phyloP scores from a whole-genome alignment of 2,888 invertebrate species.

The Pycnomerus fuliginosus region DNA sequence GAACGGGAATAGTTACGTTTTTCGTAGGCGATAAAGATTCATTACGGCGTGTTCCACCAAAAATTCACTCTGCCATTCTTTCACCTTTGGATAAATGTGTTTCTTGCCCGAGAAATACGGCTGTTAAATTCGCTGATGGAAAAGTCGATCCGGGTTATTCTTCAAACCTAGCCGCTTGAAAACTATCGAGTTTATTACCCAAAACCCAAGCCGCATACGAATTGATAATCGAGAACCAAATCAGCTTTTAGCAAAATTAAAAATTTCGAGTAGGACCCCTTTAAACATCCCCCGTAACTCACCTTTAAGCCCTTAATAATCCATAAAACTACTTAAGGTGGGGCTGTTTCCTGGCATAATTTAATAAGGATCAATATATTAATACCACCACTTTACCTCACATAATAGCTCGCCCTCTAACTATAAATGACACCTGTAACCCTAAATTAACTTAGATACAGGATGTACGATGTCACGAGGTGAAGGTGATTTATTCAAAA shows the following conservation, averaged over 20 bases:
- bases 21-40: constrained; percentile 55
- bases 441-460: too few species aligned
- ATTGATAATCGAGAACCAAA: too few species aligned
- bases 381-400: constrained; percentile 27
- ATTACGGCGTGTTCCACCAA: constrained; percentile 48
- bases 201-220: too few species aligned
- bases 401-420: constrained; percentile 23
- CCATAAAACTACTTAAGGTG: constrained; percentile 17
- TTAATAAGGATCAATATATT: constrained; percentile 34
- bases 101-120: constrained; percentile 21
- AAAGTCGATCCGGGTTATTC: constrained; percentile 17
- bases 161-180: constrained; percentile 14
- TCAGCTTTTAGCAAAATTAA: too few species aligned
- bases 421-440: too few species aligned
- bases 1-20: constrained; percentile 52
- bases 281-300: too few species aligned
- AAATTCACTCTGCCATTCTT: constrained; percentile 44
- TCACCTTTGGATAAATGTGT: constrained; percentile 36
- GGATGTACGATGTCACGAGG: too few species aligned
- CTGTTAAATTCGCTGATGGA: constrained; percentile 21
- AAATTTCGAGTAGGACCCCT: too few species aligned
- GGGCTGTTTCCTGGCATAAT: constrained; percentile 24
- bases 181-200: constrained; percentile 13
- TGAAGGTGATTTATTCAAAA: too few species aligned
- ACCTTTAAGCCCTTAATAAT: too few species aligned